A percentile compares a stretch with the other conserved stretches of the same genome.
phyloP scores from a whole-genome alignment of 2,888 invertebrate species.

The Heliconius sara region DNA sequence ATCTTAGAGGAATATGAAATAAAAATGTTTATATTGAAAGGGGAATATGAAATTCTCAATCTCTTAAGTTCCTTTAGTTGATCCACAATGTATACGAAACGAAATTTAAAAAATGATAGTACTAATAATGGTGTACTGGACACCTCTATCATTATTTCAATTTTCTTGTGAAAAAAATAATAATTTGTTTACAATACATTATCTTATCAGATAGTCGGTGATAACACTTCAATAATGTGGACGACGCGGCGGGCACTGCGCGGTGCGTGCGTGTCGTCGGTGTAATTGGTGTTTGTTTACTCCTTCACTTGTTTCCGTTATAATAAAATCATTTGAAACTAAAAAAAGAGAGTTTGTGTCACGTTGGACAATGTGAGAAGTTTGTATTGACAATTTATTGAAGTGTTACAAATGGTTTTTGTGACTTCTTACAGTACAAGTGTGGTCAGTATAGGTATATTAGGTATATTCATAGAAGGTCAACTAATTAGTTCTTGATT shows the following conservation, averaged over 20 bases:
- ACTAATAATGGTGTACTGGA: background rate
- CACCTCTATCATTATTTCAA: background rate
- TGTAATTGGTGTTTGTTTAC: conserved; percentile 20
- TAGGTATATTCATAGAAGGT: too few relatives aligned
- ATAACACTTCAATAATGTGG: conserved; percentile 47
- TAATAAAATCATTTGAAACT: too few relatives aligned
- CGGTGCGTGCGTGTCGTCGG: background rate
- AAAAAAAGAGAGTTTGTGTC: too few relatives aligned
- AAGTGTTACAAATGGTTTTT: background rate
- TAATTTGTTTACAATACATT: conserved; percentile 6
- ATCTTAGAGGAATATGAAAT: too few relatives aligned
- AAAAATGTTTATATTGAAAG: too few relatives aligned
- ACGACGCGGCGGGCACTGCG: background rate
- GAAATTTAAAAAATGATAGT: background rate
- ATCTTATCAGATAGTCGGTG: conserved; percentile 42
- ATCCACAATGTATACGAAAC: background rate
- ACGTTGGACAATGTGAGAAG: background rate
- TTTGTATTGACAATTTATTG: background rate
- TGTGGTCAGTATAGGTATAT: background rate
- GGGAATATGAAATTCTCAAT: too few relatives aligned
- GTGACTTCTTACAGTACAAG: too few relatives aligned
- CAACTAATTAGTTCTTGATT: too few relatives aligned
- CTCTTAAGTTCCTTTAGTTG: background rate
- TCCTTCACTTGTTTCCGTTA: conserved; percentile 1
- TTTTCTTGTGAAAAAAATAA: background rate